Evolutionary conservation across 2,888 invertebrate genomes (phyloP).

Genomic region (Rhopalosiphum nymphaeae): DNA sequence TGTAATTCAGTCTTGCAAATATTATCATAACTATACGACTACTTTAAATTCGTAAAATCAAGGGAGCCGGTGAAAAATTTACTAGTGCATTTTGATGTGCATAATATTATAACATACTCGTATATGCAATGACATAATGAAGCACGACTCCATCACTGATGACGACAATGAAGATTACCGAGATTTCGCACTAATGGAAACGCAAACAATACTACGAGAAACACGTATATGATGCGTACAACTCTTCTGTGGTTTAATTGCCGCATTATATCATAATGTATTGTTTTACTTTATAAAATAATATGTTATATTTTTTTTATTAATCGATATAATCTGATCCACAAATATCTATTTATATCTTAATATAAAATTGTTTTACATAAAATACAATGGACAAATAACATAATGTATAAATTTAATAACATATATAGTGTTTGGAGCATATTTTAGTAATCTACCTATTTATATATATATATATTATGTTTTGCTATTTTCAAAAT

Average conservation of each 20-base stretch:
- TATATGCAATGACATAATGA: background rate
- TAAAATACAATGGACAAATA: no score
- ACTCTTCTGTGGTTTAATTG: background rate
- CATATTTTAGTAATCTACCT: background rate
- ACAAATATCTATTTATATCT: no score
- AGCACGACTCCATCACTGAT: background rate
- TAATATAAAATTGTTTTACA: no score
- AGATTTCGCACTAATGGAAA: background rate
- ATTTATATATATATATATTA: conserved; percentile 25
- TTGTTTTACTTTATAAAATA: background rate
- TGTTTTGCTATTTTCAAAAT: conserved; percentile 5
- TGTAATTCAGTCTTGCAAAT: background rate
- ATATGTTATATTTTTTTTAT: no score
- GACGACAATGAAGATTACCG: background rate
- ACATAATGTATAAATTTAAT: background rate
- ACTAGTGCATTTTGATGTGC: background rate
- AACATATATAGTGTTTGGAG: background rate
- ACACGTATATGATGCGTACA: background rate
- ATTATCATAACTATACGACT: background rate
- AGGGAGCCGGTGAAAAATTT: background rate
- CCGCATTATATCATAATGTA: background rate
- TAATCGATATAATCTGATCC: no score
- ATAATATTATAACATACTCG: background rate
- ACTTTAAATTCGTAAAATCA: background rate
- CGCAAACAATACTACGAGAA: background rate